Evolutionary conservation across 1,140 invertebrate species (phyloP), one percentile per base, ranked within the genome.

Genomic region (Mesaphorura yosii): DNA sequence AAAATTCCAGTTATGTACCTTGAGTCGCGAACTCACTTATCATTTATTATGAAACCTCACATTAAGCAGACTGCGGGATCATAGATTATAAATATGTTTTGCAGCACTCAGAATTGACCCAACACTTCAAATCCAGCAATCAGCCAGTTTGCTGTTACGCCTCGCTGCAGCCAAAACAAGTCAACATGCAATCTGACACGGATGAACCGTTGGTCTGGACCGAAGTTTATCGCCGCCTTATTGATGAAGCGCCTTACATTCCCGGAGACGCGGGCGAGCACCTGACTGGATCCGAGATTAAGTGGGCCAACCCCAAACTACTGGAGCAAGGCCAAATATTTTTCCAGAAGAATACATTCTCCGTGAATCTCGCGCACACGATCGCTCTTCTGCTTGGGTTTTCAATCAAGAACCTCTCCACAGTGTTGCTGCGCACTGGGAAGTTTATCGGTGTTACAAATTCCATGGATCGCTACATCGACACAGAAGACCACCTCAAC

Each of bases 251-350:
- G 25, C 48, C 34, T 15, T 51, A 40, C 20, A 51, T 51, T 25
- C 7, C 17, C 17, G 48, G 48, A 14, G 34, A 51, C 34, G 48
- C 39, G 5, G 46, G 46, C 10, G 46, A 40, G 12, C n/a, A 20
- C n/a, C 5, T 17, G 20, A 38, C 22, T 6, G 14, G 5, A 14
- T 42, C 19, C 17, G 19, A 53, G 22, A 49, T 28, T n/a, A 22
- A 15, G 2, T 63, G 61, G 61, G 29, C 57, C 0, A 31, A 59
- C 22, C 31, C 48, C 1, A 40, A 55, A 37, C 28, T 53, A 20
- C 49, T 63, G 23, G 38, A 41, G 34, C 52, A 48, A 37, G 61
- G 61, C 7, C 54, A 59, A 42, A 34, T 39, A 12, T 63, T 63
- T 28, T 51, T 58, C 2, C 44, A 39, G 1, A 19, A 26, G 1